Evolutionary conservation across 2,888 invertebrate genomes (phyloP).

Genomic region (Conops quadrifasciatus): DNA sequence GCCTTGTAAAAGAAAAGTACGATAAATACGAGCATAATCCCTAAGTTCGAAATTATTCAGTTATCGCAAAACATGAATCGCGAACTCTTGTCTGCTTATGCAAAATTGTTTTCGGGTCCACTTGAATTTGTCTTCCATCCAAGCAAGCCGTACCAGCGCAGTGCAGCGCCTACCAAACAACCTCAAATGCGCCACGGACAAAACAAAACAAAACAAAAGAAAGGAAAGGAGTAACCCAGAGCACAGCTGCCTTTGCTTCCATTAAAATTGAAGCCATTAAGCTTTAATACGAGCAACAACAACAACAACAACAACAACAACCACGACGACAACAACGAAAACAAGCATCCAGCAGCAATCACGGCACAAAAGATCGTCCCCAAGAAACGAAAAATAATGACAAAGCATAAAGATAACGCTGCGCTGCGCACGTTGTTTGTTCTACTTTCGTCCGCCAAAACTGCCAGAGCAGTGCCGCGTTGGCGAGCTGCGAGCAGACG

Average conservation of each 20-base stretch:
- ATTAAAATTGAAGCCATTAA: conserved; percentile 26
- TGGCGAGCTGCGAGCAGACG: not conserved
- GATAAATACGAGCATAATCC: not conserved
- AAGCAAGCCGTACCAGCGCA: not conserved
- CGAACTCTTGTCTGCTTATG: conserved; percentile 12
- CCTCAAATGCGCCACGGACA: not conserved
- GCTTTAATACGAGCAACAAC: not conserved
- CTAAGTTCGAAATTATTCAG: not conserved
- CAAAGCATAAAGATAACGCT: conserved; percentile 30
- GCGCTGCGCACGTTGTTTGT: conserved; percentile 30
- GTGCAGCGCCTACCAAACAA: not conserved
- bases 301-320: conserved; percentile 1
- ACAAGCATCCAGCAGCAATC: conserved; percentile 10
- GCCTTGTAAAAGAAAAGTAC: not conserved
- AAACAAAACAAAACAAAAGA: not conserved
- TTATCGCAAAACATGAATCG: conserved; percentile 25
- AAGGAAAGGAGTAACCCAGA: not conserved
- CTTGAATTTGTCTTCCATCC: not conserved
- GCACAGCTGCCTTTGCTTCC: conserved; percentile 3
- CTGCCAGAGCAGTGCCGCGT: not conserved
- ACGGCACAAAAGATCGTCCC: not conserved
- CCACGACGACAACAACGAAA: not conserved
- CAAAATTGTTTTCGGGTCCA: conserved; percentile 19
- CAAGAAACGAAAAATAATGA: conserved; percentile 24
- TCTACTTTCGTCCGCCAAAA: conserved; percentile 26